phyloP scores from a whole-genome alignment of 2,113 vertebrate genomes.

The Oenanthe oenanthe region DNA sequence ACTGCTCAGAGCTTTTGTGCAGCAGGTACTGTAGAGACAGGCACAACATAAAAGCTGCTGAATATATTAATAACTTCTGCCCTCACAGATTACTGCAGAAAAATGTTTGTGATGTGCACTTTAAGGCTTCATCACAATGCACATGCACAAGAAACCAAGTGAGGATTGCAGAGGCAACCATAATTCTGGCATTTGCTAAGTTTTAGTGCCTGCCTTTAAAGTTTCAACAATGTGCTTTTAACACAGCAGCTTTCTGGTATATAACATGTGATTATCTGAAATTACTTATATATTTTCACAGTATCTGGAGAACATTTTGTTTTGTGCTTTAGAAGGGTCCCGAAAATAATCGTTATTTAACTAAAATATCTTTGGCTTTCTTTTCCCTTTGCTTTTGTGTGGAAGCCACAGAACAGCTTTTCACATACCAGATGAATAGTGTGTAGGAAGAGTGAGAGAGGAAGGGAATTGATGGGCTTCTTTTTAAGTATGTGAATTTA shows the following conservation, averaged over 20 bases:
- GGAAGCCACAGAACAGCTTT: constrained; percentile 47
- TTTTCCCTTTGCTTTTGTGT: constrained; percentile 23
- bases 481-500: constrained; percentile 28
- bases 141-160: neutral
- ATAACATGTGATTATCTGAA: constrained; percentile 32
- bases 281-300: neutral
- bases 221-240: neutral
- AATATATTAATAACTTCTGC: neutral
- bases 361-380: constrained; percentile 43
- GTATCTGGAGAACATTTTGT: constrained; percentile 27
- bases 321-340: constrained; percentile 22
- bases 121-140: neutral
- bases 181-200: neutral
- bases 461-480: constrained; percentile 20
- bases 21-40: neutral
- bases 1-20: neutral
- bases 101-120: neutral
- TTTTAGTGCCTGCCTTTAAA: neutral
- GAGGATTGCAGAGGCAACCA: neutral
- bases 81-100: neutral
- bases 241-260: neutral
- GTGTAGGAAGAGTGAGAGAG: constrained; percentile 56
- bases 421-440: constrained; percentile 50
- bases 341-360: constrained; percentile 19
- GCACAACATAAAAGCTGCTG: neutral